These are phyloP conservation scores for Zaprionus obscuricornis DNA, from an alignment of 2,888 invertebrate species.

Conservation along the genomic window DNA sequence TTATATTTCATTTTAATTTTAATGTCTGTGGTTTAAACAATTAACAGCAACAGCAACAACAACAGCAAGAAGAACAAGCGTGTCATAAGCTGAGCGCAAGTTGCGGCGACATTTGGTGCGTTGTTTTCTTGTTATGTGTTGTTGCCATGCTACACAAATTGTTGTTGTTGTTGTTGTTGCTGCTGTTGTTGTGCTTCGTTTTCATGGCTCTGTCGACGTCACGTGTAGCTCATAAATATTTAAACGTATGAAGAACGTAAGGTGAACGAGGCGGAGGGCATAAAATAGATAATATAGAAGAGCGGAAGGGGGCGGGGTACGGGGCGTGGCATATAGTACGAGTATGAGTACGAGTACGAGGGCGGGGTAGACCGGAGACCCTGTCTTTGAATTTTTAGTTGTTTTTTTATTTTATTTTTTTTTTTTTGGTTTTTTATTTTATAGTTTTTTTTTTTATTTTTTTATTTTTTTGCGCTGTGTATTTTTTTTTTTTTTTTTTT, in stretches of 20 bases:
- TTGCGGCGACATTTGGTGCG: constrained; percentile 26
- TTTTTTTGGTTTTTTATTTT: too few species aligned
- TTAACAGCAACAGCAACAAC: constrained; percentile 32
- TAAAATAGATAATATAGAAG: neutral
- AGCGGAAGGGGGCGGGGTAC: neutral
- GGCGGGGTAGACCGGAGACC: too few species aligned
- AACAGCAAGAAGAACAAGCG: constrained; percentile 22
- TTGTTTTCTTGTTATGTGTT: constrained; percentile 14
- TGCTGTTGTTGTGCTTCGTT: constrained; percentile 8
- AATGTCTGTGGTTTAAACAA: constrained; percentile 29
- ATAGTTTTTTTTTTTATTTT: too few species aligned
- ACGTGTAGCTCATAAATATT: constrained; percentile 68
- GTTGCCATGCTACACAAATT: constrained; percentile 38
- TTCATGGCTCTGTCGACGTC: constrained; percentile 51
- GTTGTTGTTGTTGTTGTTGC: constrained; percentile 11
- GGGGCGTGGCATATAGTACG: too few species aligned
- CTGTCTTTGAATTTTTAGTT: too few species aligned
- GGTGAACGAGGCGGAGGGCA: constrained; percentile 25
- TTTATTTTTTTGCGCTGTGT: too few species aligned
- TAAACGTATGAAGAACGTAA: constrained; percentile 31
- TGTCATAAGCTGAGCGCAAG: constrained; percentile 39
- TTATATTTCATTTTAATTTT: constrained; percentile 8
- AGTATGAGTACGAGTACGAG: too few species aligned
- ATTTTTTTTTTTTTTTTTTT: constrained; percentile 59
- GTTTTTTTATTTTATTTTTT: too few species aligned